Base-by-base conservation (phyloP, 1,140 invertebrate species). In the Monomorium pharaonis region DNA sequence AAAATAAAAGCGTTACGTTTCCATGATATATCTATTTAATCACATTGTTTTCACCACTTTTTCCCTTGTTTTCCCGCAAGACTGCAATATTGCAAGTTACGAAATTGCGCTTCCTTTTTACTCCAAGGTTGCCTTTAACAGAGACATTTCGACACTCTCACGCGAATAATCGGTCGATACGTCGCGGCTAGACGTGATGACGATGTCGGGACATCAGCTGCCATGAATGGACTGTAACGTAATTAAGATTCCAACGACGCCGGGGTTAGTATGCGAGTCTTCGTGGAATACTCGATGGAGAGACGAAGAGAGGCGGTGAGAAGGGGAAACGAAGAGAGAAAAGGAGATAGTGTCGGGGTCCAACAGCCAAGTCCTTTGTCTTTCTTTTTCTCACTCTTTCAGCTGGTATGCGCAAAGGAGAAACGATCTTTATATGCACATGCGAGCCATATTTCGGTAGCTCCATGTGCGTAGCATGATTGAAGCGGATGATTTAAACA, bases 231-330 rank as follows among this genome's bases (percentile, higher is more conserved):
- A 86, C 86, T 86, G 86, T 88, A 88, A 90, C 65, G 91, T 93
- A 91, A 93, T 93, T 93, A 92, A 92, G 91, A 93, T 93, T 93
- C 92, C 89, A 88, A 76, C 12, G 67, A 78, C 70, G 84, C 74
- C 67, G 75, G 62, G 70, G 86, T 89, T 76, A 81, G 69, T 21
- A 44, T 72, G 60, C 70, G 74, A 54, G 65, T 87, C 87, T 88
- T 78, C 87, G 72, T 80, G 86, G 80, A 74, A 76, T 65, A 63
- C 24, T 54, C 21, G 27, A 49, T 9, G 18, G 6, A 24, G 12
- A 24, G 12, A 37, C 56, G 56, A 21, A 74, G 85, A 80, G 67
- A 74, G 33, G 56, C 47, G 10, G 21, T 1, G 3, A 14, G 62
- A 14, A 10, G 0, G 6, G 69, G 58, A n/a, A 21, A 58, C 37